These are phyloP conservation scores for Venusia cambrica DNA, from an alignment of 2,888 invertebrate genomes.

Conservation along the genomic window DNA sequence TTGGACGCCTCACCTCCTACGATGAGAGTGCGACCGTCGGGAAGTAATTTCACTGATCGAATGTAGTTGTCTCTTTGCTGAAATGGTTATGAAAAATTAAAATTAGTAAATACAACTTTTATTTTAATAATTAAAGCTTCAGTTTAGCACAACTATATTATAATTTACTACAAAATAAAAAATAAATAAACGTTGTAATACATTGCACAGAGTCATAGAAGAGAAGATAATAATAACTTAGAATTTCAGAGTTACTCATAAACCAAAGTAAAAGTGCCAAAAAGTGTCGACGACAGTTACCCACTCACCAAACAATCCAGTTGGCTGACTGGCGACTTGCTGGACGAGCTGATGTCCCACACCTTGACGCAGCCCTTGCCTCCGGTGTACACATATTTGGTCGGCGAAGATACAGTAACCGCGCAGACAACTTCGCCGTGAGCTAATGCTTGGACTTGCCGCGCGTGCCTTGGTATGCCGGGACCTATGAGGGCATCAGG, in stretches of 20 bases:
- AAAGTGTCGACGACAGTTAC: conserved; percentile 65
- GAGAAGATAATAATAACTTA: neutral
- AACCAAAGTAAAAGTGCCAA: conserved; percentile 32
- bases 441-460: conserved; percentile 94
- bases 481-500: conserved; percentile 95
- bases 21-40: conserved; percentile 95
- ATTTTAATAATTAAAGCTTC: too few relatives aligned
- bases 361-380: conserved; percentile 99
- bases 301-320: conserved; percentile 92
- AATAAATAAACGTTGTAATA: too few relatives aligned
- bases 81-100: conserved; percentile 47
- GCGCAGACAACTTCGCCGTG: conserved; percentile 99
- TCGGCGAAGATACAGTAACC: conserved; percentile 96
- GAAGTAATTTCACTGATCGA: conserved; percentile 94
- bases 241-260: conserved; percentile 17
- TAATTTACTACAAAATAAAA: too few relatives aligned
- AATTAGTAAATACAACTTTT: too few relatives aligned
- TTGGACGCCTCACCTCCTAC: conserved; percentile 98
- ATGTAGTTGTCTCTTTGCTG: conserved; percentile 97
- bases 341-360: conserved; percentile 96
- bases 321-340: conserved; percentile 93
- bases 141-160: too few relatives aligned
- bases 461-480: conserved; percentile 95
- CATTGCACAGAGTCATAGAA: too few relatives aligned
- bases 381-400: conserved; percentile 96